A percentile compares a stretch with the other conserved stretches of the same genome.
phyloP scores from a whole-genome alignment of 1,140 invertebrate genomes.

The Cecropterus lyciades region DNA sequence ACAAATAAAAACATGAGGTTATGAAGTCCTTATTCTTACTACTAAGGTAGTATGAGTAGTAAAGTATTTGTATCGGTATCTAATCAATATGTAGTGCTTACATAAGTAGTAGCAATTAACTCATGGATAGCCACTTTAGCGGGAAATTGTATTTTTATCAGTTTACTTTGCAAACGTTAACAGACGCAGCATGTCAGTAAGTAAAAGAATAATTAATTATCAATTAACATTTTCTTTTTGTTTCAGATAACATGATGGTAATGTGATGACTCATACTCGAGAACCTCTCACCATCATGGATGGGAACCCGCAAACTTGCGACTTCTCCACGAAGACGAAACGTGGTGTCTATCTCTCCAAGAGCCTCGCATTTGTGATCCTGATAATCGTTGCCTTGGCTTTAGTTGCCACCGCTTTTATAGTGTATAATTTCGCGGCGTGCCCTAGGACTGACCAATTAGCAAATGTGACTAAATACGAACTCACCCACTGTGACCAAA shows the following conservation, averaged over 20 bases:
- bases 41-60: too few species aligned
- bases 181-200: too few species aligned
- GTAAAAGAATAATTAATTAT: not conserved
- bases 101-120: too few species aligned
- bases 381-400: slow-evolving; percentile 81
- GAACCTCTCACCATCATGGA: slow-evolving; percentile 80
- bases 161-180: too few species aligned
- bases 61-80: too few species aligned
- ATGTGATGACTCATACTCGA: slow-evolving; percentile 77
- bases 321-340: slow-evolving; percentile 78
- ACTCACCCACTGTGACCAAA: slow-evolving; percentile 65
- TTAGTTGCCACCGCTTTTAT: slow-evolving; percentile 86
- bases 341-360: slow-evolving; percentile 80
- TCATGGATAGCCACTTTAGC: too few species aligned
- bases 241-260: slow-evolving; percentile 60
- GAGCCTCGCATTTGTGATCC: slow-evolving; percentile 78
- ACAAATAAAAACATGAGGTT: too few species aligned
- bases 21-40: too few species aligned
- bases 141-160: too few species aligned
- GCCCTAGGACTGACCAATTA: slow-evolving; percentile 79
- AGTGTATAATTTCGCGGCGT: slow-evolving; percentile 89
- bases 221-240: slow-evolving; percentile 25
- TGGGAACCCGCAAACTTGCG: slow-evolving; percentile 69
- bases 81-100: too few species aligned
- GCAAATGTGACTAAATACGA: slow-evolving; percentile 73